Evolutionary conservation across 2,888 invertebrate genomes (phyloP).

Genomic region (Orthosia cruda): DNA sequence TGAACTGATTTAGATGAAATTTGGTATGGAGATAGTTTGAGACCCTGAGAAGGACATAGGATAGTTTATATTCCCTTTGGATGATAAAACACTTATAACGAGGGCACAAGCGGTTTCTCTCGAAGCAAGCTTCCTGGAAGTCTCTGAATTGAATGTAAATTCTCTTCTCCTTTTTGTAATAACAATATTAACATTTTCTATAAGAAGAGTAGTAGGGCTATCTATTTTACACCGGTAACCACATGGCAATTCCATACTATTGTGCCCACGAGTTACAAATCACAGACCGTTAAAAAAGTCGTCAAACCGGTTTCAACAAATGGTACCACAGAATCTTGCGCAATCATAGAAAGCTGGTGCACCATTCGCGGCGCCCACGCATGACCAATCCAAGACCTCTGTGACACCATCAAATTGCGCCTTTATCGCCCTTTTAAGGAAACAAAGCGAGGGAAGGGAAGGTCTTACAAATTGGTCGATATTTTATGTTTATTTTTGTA

Average conservation of each 20-base stretch:
- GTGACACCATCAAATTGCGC: slow-evolving; percentile 42
- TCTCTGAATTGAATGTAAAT: no score
- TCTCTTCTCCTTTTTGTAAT: no score
- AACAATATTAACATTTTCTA: no score
- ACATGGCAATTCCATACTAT: slow-evolving; percentile 28
- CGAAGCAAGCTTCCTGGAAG: neutral
- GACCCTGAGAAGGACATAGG: no score
- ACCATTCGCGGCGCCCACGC: slow-evolving; percentile 69
- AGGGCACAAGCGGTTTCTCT: no score
- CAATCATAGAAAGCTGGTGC: slow-evolving; percentile 72
- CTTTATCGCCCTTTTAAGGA: slow-evolving; percentile 17
- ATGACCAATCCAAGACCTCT: slow-evolving; percentile 47
- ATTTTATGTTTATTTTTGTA: slow-evolving; percentile 44
- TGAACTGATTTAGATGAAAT: no score
- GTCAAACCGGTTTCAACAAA: slow-evolving; percentile 64
- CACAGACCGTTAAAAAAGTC: slow-evolving; percentile 55
- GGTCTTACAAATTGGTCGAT: slow-evolving; percentile 48
- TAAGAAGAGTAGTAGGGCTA: no score
- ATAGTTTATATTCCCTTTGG: no score
- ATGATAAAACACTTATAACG: no score
- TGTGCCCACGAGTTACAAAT: slow-evolving; percentile 48
- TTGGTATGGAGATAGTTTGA: no score
- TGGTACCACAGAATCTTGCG: slow-evolving; percentile 63
- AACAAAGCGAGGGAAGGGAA: neutral
- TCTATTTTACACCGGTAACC: neutral